phyloP scores from a whole-genome alignment of 2,888 invertebrate species.

The Andrena chrysosceles region DNA sequence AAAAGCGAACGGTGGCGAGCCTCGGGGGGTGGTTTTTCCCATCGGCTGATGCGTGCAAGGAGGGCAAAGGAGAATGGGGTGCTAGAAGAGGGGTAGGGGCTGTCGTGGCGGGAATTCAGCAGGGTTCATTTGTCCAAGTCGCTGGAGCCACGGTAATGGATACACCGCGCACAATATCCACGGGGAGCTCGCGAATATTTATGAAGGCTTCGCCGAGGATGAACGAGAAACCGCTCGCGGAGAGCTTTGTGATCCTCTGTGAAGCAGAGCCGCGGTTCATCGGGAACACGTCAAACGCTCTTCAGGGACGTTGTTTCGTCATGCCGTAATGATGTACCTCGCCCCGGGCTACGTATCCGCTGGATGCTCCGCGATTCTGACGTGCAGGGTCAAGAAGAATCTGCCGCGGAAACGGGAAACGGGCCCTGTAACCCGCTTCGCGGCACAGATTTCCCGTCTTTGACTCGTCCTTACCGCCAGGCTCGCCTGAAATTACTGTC shows the following conservation, averaged over 20 bases:
- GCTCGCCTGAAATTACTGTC: too few relatives aligned
- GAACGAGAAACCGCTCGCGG: slow-evolving; percentile 54
- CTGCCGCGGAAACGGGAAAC: neutral
- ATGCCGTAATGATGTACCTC: slow-evolving; percentile 35
- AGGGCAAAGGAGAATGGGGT: neutral
- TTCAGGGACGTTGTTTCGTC: slow-evolving; percentile 56
- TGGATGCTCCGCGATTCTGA: neutral
- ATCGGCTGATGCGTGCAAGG: slow-evolving; percentile 18
- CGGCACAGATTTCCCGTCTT: neutral
- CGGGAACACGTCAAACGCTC: slow-evolving; percentile 56
- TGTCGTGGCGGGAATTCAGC: slow-evolving; percentile 22
- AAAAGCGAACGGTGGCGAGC: neutral
- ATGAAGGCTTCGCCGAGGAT: slow-evolving; percentile 60
- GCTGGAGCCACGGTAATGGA: slow-evolving; percentile 57
- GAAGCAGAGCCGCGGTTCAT: slow-evolving; percentile 33
- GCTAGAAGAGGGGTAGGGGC: neutral
- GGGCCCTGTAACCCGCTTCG: neutral
- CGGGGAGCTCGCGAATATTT: slow-evolving; percentile 63
- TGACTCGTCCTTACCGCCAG: too few relatives aligned
- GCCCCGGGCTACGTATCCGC: slow-evolving; percentile 34
- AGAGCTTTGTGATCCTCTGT: slow-evolving; percentile 49
- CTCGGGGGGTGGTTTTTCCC: neutral
- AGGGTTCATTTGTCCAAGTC: slow-evolving; percentile 66
- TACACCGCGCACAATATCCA: slow-evolving; percentile 55
- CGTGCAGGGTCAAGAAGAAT: slow-evolving; percentile 7